Percentiles rank a stretch among this genome's conserved stretches.
Evolutionary conservation across 2,888 invertebrate species (phyloP).

Genomic region (Cosmia trapezina): DNA sequence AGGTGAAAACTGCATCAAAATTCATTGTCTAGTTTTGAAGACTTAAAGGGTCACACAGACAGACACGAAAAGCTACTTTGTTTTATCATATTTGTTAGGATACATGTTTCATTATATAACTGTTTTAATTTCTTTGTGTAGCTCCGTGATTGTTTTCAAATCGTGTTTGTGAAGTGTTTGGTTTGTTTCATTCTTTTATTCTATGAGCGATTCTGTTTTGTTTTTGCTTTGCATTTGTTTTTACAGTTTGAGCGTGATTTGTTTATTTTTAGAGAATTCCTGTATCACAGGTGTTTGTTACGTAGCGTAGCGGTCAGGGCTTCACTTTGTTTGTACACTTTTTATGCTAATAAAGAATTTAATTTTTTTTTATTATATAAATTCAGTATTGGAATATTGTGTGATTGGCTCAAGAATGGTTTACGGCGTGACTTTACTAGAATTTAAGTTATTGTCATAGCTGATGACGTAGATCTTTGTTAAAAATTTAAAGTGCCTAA

Average conservation of each 20-base stretch:
- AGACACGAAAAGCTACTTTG: too few relatives aligned
- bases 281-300: too few relatives aligned
- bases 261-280: background rate
- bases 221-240: conserved; percentile 13
- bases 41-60: background rate
- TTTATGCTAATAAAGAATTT: too few relatives aligned
- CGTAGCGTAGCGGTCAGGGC: too few relatives aligned
- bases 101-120: conserved; percentile 51
- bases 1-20: background rate
- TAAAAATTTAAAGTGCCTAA: too few relatives aligned
- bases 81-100: background rate
- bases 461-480: too few relatives aligned
- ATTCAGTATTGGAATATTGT: too few relatives aligned
- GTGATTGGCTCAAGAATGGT: too few relatives aligned
- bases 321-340: too few relatives aligned
- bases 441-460: too few relatives aligned
- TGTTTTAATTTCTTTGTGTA: conserved; percentile 56
- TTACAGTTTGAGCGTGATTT: background rate
- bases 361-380: too few relatives aligned
- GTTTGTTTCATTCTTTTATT: conserved; percentile 20
- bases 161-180: conserved; percentile 36
- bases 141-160: conserved; percentile 44
- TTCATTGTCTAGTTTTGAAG: background rate
- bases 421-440: too few relatives aligned
- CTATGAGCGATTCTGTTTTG: conserved; percentile 12